Percentiles rank a stretch among this genome's conserved stretches.
phyloP scores from a whole-genome alignment of 1,140 invertebrate species.

The Rhopalosiphum maidis region DNA sequence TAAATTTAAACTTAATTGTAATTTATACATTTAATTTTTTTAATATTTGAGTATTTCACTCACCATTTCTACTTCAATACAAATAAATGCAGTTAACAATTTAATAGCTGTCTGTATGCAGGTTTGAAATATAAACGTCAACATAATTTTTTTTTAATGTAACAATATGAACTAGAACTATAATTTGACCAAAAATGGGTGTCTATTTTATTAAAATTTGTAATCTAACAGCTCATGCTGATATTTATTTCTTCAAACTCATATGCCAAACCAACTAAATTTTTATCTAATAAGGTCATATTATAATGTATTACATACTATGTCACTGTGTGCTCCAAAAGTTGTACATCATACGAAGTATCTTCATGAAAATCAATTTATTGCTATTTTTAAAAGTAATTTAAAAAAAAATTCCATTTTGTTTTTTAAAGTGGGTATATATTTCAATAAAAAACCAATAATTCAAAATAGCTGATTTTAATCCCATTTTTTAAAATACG shows the following conservation, averaged over 20 bases:
- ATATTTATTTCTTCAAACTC: too few relatives aligned
- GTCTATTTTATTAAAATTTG: too few relatives aligned
- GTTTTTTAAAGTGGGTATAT: neutral
- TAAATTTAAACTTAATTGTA: neutral
- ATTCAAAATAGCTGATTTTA: neutral
- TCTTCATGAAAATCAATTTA: too few relatives aligned
- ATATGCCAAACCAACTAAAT: too few relatives aligned
- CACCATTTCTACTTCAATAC: neutral
- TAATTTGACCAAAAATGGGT: neutral
- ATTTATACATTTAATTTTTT: neutral
- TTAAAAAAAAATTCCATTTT: neutral
- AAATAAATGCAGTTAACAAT: neutral
- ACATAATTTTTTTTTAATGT: neutral
- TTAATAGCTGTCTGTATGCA: neutral
- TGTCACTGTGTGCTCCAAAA: neutral
- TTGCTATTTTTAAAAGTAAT: neutral
- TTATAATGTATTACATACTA: too few relatives aligned
- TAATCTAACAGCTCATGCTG: too few relatives aligned
- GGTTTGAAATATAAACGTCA: neutral
- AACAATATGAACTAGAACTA: neutral
- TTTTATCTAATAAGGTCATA: too few relatives aligned
- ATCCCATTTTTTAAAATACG: neutral
- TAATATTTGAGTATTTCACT: neutral
- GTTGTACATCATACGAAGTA: neutral
- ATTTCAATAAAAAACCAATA: neutral